Evolutionary conservation across 2,797 vertebrate species (phyloP), one percentile per base, ranked within the genome.

Genomic region (Peromyscus aztecus): DNA sequence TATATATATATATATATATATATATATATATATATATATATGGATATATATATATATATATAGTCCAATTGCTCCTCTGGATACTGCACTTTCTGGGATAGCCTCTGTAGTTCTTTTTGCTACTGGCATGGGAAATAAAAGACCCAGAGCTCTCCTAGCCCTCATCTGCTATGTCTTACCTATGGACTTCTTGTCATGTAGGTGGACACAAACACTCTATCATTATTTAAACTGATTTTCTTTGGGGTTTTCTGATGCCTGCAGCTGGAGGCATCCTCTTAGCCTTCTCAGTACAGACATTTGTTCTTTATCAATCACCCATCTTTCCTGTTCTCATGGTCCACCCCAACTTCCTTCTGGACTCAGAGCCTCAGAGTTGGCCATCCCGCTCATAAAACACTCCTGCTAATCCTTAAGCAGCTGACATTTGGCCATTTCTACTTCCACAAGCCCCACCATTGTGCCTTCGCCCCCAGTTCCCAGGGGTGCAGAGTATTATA

Each of bases 401-500:
- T 82, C 67, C 10, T 43, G 65, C 34, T 71, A 65, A 78, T 24
- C 31, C 40, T 81, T 83, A 80, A 29, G 4, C 59, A 57, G 17
- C 19, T 59, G 83, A 75, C 31, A 61, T 94, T 80, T 37, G n/a
- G n/a, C 16, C 46, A 19, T 90, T 95, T 95, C 63, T 80, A 27
- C 43, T 71, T 76, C 34, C 65, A 90, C 43, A 88, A 88, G 57
- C 6, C n/a, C 52, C 31, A 2, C 7, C 71, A 17, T n/a, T 80
- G 2, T 61, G 87, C 43, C 43, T 93, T 57, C 63, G 65, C 29
- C 43, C 27, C 34, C 27, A 29, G 3, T 83, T 88, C 81, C 49
- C 14, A 57, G 23, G 77, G 34, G 40, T 37, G 19, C 4, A 76
- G n/a, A 85, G 9, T 59, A 67, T 23, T 83, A 73, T 46, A 78